phyloP scores from a whole-genome alignment of 2,888 invertebrate species.

The Leptopilina drosophilae region DNA sequence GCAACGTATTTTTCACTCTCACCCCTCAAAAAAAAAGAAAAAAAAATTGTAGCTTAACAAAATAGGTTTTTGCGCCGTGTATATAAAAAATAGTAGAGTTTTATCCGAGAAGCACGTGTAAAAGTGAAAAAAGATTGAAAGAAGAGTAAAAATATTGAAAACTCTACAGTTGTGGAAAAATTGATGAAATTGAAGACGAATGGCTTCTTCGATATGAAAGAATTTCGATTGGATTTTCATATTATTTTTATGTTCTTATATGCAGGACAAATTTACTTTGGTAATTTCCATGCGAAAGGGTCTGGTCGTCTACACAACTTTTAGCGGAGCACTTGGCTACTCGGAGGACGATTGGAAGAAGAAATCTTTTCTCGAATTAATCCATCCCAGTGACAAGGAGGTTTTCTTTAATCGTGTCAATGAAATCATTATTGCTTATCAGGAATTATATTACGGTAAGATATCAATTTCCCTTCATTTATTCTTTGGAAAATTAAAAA shows the following conservation, averaged over 20 bases:
- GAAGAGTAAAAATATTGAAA: too few relatives aligned
- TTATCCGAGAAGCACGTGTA: too few relatives aligned
- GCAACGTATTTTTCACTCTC: too few relatives aligned
- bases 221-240: slow-evolving; percentile 11
- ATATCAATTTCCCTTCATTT: slow-evolving; percentile 7
- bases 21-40: too few relatives aligned
- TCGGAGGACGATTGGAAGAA: slow-evolving; percentile 92
- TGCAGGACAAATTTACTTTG: slow-evolving; percentile 86
- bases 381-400: slow-evolving; percentile 86
- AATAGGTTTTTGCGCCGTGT: too few relatives aligned
- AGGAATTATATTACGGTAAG: slow-evolving; percentile 75
- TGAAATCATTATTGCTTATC: slow-evolving; percentile 82
- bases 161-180: neutral
- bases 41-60: too few relatives aligned
- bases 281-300: slow-evolving; percentile 92
- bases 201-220: neutral
- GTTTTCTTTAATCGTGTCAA: slow-evolving; percentile 88
- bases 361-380: slow-evolving; percentile 90
- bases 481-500: neutral
- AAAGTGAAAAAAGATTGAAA: too few relatives aligned
- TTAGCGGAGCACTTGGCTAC: slow-evolving; percentile 85
- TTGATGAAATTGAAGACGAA: neutral
- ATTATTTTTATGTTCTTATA: slow-evolving; percentile 34
- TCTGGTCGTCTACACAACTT: slow-evolving; percentile 86
- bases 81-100: too few relatives aligned